Base-by-base conservation (phyloP, 2,113 vertebrate species). In the Heterotis niloticus region DNA sequence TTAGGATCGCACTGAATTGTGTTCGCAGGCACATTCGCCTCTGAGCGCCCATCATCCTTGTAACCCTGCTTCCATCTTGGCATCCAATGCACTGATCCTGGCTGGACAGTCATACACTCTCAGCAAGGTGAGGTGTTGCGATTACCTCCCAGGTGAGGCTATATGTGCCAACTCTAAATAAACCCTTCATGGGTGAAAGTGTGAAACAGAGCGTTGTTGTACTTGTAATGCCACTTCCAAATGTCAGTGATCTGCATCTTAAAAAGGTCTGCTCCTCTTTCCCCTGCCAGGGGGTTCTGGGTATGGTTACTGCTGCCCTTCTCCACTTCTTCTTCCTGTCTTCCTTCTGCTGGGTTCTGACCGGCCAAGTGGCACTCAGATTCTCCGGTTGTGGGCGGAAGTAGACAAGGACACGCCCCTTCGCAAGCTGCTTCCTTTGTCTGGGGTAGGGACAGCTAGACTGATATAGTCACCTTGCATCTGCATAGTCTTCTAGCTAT, bases 281-380 rank as follows among this genome's bases (percentile, higher is more conserved):
- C n/a, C 12, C 67, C 62, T 73, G 51, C 67, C 56, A 98, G 97
- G 96, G 94, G n/a, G n/a, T n/a, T 0, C 93, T 98, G n/a, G 98
- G 97, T 89, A 95, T 96, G 84, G 94, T 98, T 92, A 99, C 95
- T 0, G 97, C 97, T 0, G 96, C 96, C 82, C 97, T 97, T 87
- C 92, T 99, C 82, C 98, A 99, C 88, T 99, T 99, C 92, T 99
- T 99, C 93, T 99, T 99, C 92, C 92, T 99, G 89, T 97, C 98
- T 0, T 99, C 98, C 73, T 99, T 99, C 90, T 99, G 98, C 92
- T 99, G 98, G 98, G 97, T 99, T 89, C 94, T 99, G 86, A 99
- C 98, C 0, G 98, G 98, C 98, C n/a, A n/a, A n/a, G 72, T 99
- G 98, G 98, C 98, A 99, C 89, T 99, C 98, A 85, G 98, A 99